These are phyloP conservation scores for Parnassius apollo DNA, from an alignment of 2,888 invertebrate species.

Conservation along the genomic window DNA sequence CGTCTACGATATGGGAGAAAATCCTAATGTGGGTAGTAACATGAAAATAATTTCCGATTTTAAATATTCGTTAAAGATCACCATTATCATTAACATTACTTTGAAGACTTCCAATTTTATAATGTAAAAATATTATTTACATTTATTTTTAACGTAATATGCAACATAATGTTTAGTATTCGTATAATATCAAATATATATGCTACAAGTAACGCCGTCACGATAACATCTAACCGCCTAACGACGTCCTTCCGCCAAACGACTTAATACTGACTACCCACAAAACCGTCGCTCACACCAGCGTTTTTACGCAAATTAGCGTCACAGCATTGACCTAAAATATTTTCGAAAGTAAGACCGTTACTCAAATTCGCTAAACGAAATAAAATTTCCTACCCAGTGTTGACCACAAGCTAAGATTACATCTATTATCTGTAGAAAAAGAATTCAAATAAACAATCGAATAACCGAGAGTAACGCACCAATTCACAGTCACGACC, in stretches of 20 bases:
- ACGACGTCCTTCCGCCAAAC: conserved; percentile 66
- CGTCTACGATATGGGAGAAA: too few relatives aligned
- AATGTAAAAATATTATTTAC: too few relatives aligned
- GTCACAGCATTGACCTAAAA: conserved; percentile 40
- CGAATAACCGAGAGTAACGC: conserved; percentile 60
- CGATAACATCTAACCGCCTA: conserved; percentile 53
- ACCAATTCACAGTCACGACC: conserved; percentile 77
- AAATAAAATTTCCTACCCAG: conserved; percentile 33
- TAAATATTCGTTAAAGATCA: too few relatives aligned
- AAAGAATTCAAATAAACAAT: conserved; percentile 56
- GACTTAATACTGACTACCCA: conserved; percentile 25
- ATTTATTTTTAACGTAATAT: too few relatives aligned
- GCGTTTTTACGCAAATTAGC: conserved; percentile 51
- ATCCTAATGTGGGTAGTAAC: too few relatives aligned
- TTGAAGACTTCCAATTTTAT: too few relatives aligned
- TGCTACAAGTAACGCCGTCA: conserved; percentile 40
- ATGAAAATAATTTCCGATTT: too few relatives aligned
- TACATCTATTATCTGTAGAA: conserved; percentile 51
- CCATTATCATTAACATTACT: too few relatives aligned
- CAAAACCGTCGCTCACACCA: conserved; percentile 38
- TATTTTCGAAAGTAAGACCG: conserved; percentile 45
- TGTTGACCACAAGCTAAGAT: conserved; percentile 35
- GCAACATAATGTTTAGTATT: too few relatives aligned
- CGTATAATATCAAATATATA: too few relatives aligned
- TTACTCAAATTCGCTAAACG: conserved; percentile 36